A percentile compares a stretch with the other conserved stretches of the same genome.
Conservation (phyloP, 2,888 invertebrate species). For the Trachelus stipa region DNA sequence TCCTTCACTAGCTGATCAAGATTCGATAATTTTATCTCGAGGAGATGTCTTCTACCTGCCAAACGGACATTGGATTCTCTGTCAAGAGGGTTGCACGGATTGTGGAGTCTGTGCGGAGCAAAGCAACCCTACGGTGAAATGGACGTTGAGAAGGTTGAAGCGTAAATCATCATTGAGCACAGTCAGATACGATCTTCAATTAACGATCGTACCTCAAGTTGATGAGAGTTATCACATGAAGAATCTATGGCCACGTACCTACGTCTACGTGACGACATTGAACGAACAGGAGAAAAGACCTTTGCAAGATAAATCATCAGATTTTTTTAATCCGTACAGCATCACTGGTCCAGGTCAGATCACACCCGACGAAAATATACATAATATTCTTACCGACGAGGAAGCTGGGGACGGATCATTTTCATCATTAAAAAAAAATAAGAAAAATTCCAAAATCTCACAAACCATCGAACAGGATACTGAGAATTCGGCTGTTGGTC, state of each 20-base stretch:
- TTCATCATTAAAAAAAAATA: background rate
- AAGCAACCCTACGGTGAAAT: constrained; percentile 38
- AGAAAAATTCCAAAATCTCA: no score
- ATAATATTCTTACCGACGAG: background rate
- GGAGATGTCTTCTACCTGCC: constrained; percentile 47
- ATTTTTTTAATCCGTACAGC: background rate
- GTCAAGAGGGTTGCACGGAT: constrained; percentile 45
- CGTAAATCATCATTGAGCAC: constrained; percentile 24
- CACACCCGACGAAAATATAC: background rate
- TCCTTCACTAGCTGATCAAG: constrained; percentile 15
- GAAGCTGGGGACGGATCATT: background rate
- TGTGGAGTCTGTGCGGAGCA: constrained; percentile 43
- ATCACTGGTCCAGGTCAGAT: background rate
- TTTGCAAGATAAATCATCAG: no score
- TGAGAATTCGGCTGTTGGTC: no score
- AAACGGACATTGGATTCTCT: constrained; percentile 47
- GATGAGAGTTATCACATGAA: constrained; percentile 37
- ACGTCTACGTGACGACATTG: constrained; percentile 39
- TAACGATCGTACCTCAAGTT: constrained; percentile 48
- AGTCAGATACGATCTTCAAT: constrained; percentile 42
- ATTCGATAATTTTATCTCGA: constrained; percentile 38
- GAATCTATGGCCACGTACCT: constrained; percentile 35
- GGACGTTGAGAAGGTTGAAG: constrained; percentile 41
- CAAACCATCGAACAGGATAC: background rate
- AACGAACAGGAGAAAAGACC: background rate